Base-by-base conservation (phyloP, 2,888 invertebrate species). In the Andricus curvator region DNA sequence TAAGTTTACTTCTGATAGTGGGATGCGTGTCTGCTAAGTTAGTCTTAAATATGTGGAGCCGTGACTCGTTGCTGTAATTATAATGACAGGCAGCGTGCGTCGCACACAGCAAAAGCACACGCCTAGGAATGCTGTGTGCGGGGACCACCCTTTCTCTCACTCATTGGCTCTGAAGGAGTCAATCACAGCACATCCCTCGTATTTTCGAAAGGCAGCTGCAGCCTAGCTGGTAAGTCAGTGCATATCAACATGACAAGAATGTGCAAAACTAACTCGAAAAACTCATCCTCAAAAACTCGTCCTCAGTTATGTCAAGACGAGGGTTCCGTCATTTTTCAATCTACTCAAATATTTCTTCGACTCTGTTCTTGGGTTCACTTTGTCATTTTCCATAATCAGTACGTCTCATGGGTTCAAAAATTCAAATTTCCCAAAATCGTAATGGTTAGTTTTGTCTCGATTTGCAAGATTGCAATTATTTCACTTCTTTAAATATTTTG, bases 81-180 rank as follows among this genome's bases (percentile, higher is more conserved):
- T 90, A 91, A 91, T 91, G 87, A 90, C 91, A 91, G 91, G 91
- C 90, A 90, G 90, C 91, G 90, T 89, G 90, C 89, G 90, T 90
- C 90, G 89, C 90, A 90, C 89, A 90, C 91, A 90, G 89, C 90
- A 90, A 90, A 90, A 88, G 89, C 89, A 89, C 90, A 90, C 90
- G 88, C 89, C 90, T 91, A 90, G 91, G 91, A 91, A 91, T 89
- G 90, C 90, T 88, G 89, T 89, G 88, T 90, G 86, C 89, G 88
- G 89, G 90, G 89, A 89, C 88, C 88, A 88, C 90, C 88, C 89
- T 90, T 88, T 90, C 87, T 90, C 87, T 89, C 90, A 88, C 87
- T 90, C 89, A 87, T 90, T 90, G 91, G 90, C 91, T 90, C 91
- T 90, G 90, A 91, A 90, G 90, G 90, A 90, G 91, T 89, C 89